These are phyloP conservation scores for Siniperca chuatsi DNA, from an alignment of 2,113 vertebrate genomes.

Conservation along the genomic window DNA sequence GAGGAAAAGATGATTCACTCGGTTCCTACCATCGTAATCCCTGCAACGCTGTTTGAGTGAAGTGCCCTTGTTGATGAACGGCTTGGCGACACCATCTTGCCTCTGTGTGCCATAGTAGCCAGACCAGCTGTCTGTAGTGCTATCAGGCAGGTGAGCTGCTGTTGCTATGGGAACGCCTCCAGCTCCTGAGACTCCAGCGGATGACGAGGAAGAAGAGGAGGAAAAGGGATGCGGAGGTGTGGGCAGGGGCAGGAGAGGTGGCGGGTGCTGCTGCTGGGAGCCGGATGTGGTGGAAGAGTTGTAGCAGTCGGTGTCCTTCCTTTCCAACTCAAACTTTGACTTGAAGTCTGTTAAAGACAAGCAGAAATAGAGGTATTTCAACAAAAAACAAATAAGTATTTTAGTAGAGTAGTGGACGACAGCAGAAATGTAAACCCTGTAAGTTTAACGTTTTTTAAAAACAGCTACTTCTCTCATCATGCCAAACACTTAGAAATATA, in stretches of 20 bases:
- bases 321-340: conserved; percentile 87
- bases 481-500: neutral
- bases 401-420: neutral
- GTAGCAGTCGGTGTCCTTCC: conserved; percentile 89
- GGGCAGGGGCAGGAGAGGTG: conserved; percentile 77
- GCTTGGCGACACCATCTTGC: conserved; percentile 85
- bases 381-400: neutral
- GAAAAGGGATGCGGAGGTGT: conserved; percentile 82
- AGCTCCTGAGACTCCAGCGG: conserved; percentile 84
- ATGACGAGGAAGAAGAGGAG: conserved; percentile 72
- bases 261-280: conserved; percentile 70
- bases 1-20: neutral
- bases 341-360: conserved; percentile 79
- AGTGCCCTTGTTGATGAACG: conserved; percentile 86
- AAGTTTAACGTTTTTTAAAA: neutral
- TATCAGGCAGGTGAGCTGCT: conserved; percentile 93
- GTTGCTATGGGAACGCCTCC: conserved; percentile 89
- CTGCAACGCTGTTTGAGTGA: conserved; percentile 95
- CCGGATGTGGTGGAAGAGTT: conserved; percentile 83
- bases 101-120: conserved; percentile 91
- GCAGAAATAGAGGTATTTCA: neutral
- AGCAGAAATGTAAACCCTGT: neutral
- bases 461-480: neutral
- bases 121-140: conserved; percentile 96
- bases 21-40: conserved; percentile 94